These are phyloP conservation scores for Drosophila teissieri DNA, from an alignment of 1,140 invertebrate genomes.

Conservation along the genomic window DNA sequence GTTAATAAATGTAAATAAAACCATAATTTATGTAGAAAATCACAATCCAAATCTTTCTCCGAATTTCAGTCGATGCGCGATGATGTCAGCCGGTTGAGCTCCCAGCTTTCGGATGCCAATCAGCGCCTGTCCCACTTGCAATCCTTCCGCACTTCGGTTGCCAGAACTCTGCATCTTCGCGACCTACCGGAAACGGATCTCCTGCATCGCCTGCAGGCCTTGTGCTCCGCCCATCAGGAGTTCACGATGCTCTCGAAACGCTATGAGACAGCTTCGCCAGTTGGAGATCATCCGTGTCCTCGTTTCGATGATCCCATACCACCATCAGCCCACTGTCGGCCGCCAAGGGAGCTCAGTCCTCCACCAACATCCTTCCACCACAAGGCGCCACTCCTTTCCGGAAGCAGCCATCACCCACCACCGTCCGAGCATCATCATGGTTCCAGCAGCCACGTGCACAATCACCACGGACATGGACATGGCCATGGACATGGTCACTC, in stretches of 20 bases:
- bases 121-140: conserved; percentile 90
- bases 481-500: conserved; percentile 20
- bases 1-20: conserved; percentile 87
- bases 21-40: neutral
- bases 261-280: conserved; percentile 85
- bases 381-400: conserved; percentile 11
- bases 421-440: conserved; percentile 31
- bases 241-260: conserved; percentile 87
- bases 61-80: conserved; percentile 87
- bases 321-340: conserved; percentile 74
- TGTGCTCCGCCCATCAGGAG: conserved; percentile 87
- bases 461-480: conserved; percentile 35
- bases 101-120: conserved; percentile 89
- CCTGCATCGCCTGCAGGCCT: conserved; percentile 79
- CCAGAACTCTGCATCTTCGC: conserved; percentile 86
- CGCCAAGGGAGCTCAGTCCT: conserved; percentile 63
- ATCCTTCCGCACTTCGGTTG: conserved; percentile 89
- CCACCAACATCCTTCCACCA: conserved; percentile 25
- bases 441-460: conserved; percentile 28
- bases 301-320: conserved; percentile 78
- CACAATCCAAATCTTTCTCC: no score
- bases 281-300: conserved; percentile 81
- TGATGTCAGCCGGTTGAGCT: conserved; percentile 89
- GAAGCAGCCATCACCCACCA: conserved; percentile 13
- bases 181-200: conserved; percentile 82